phyloP scores from a whole-genome alignment of 1,140 invertebrate species.

The Bombyx mandarina region DNA sequence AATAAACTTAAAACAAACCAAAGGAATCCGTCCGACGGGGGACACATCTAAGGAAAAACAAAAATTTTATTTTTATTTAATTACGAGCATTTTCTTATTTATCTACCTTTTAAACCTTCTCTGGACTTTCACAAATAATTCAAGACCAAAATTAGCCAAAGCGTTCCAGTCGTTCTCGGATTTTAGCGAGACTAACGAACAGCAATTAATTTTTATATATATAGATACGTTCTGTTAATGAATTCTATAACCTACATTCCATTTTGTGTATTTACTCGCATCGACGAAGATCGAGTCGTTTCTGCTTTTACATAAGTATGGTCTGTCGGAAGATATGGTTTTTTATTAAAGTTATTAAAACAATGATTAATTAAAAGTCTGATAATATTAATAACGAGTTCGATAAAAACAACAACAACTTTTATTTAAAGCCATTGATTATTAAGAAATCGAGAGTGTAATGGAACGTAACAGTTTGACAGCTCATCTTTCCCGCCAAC shows the following conservation, averaged over 20 bases:
- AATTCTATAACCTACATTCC: background rate
- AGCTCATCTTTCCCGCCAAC: constrained; percentile 22
- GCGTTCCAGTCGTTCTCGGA: no score
- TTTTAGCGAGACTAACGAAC: no score
- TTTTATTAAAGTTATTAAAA: background rate
- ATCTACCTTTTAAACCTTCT: no score
- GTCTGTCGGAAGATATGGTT: background rate
- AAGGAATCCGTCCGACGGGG: no score
- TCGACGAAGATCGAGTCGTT: background rate
- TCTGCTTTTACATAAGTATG: background rate
- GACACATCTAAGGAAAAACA: no score
- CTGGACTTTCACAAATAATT: no score
- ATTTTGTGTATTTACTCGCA: background rate
- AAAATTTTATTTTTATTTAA: no score
- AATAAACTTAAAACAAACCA: no score
- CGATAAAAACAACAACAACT: background rate
- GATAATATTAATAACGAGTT: background rate
- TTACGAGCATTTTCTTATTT: no score
- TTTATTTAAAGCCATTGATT: background rate
- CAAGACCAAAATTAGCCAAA: no score
- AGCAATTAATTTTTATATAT: no score
- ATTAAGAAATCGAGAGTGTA: constrained; percentile 23
- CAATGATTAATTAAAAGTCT: background rate
- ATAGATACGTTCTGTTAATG: background rate
- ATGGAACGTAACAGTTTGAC: constrained; percentile 20